Evolutionary conservation across 2,888 invertebrate species (phyloP), one percentile per base, ranked within the genome.

Genomic region (Ennomos quercinarius): DNA sequence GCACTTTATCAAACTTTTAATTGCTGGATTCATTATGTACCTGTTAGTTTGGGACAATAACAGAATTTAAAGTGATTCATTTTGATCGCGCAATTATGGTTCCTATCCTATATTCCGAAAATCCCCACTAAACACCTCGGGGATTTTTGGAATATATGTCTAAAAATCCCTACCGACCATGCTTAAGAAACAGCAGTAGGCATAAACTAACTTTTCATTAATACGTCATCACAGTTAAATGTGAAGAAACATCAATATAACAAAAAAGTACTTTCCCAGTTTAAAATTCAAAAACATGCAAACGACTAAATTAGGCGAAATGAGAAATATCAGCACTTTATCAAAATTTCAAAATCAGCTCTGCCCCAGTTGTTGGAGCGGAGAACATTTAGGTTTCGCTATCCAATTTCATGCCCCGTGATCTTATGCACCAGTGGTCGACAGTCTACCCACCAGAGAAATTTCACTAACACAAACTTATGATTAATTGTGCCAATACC

Each of bases 401-500:
- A 89, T 84, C 86, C 89, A 92, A 92, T 92, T 92, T 92, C 91
- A 92, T 90, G 91, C 86, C 78, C 87, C 83, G 73, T 88, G 91
- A 84, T 76, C 88, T 84, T 82, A 83, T 89, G 89, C 89, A 88
- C 89, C 86, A 84, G 81, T 89, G 84, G 87, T 68, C 76, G 58
- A 65, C 57, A 51, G 10, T 78, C 78, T 75, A 80, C 76, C 80
- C 80, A 80, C 84, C 77, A 78, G 85, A 86, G 87, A 86, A 91
- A 91, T 92, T 90, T 89, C 87, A 89, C 87, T 89, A 87, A 84
- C 86, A 84, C 87, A 85, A 91, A 91, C 81, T 92, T 92, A 88
- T 91, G 92, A 92, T 92, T 91, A 91, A 92, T 91, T 89, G 87
- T 80, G 78, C 87, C 84, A 90, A 91, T 92, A 89, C 86, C 83